These are phyloP conservation scores for Cecidostiba fungosa DNA, from an alignment of 2,888 invertebrate species.

Conservation along the genomic window DNA sequence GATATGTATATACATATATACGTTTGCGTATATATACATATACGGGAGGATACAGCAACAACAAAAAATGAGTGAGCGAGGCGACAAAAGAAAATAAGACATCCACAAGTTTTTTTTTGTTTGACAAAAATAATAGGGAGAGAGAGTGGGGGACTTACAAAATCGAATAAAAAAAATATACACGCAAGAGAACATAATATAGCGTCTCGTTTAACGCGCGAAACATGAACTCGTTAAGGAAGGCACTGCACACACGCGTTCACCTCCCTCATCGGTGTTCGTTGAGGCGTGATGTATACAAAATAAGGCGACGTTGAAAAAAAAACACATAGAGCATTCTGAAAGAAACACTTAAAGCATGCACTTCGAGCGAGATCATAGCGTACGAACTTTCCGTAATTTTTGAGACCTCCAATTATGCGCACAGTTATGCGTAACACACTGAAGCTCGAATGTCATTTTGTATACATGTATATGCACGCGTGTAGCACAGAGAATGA, in stretches of 20 bases:
- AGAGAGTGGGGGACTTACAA: slow-evolving; percentile 58
- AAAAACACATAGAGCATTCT: slow-evolving; percentile 79
- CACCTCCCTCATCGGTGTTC: slow-evolving; percentile 66
- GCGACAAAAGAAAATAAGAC: slow-evolving; percentile 58
- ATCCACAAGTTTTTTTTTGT: slow-evolving; percentile 51
- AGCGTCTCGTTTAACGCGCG: slow-evolving; percentile 61
- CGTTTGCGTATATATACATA: slow-evolving; percentile 44
- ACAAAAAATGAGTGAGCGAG: slow-evolving; percentile 48
- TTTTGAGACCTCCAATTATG: slow-evolving; percentile 33
- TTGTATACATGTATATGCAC: not conserved
- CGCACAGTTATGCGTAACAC: slow-evolving; percentile 14
- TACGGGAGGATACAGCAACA: not conserved
- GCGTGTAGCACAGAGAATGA: not conserved
- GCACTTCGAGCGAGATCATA: slow-evolving; percentile 76
- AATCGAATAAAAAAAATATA: slow-evolving; percentile 47
- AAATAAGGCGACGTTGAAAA: slow-evolving; percentile 72
- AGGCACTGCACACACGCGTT: slow-evolving; percentile 63
- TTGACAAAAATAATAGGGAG: slow-evolving; percentile 35
- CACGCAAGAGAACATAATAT: slow-evolving; percentile 60
- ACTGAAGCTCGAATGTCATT: slow-evolving; percentile 19
- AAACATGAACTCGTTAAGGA: slow-evolving; percentile 68
- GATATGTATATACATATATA: slow-evolving; percentile 4
- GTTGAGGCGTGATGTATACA: slow-evolving; percentile 67
- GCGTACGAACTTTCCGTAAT: slow-evolving; percentile 69
- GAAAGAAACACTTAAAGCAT: slow-evolving; percentile 79